Conservation (phyloP, 30 jellyfish, hydroid and myxozoan genomes). For the Phacellophora camtschatica region DNA sequence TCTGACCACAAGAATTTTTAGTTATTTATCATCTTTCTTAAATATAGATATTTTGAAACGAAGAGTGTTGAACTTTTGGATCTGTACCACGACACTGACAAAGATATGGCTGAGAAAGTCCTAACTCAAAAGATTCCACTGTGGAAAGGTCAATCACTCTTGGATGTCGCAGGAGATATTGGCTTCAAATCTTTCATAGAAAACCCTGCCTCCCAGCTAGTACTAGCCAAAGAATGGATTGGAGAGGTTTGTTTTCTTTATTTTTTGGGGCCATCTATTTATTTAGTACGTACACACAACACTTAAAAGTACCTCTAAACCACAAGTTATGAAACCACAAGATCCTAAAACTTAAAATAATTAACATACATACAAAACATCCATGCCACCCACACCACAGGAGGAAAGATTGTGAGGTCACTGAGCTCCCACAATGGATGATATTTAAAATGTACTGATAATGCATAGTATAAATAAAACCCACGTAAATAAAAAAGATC, state of each 20-base stretch:
- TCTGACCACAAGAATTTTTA: no score
- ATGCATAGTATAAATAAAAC: no score
- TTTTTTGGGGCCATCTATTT: background rate
- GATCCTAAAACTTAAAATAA: no score
- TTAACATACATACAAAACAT: background rate
- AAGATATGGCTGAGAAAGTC: conserved; percentile 27
- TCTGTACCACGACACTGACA: conserved; percentile 4
- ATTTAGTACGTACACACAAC: no score
- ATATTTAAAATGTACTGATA: no score
- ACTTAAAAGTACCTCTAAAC: no score
- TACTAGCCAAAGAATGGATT: conserved; percentile 9
- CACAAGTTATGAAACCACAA: no score
- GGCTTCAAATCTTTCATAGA: conserved; percentile 16
- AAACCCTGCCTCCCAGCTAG: conserved; percentile 25
- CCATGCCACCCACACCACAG: background rate
- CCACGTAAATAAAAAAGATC: no score
- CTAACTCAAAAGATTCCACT: conserved; percentile 23
- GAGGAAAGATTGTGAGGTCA: background rate
- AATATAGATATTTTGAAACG: conserved; percentile 24
- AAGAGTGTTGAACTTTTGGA: background rate
- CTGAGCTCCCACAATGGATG: no score
- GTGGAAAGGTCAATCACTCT: conserved; percentile 25
- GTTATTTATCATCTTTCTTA: no score
- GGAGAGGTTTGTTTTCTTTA: background rate
- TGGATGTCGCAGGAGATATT: conserved; percentile 45